Base-by-base conservation (phyloP, 2,113 vertebrate species). In the Pelobates fuscus region DNA sequence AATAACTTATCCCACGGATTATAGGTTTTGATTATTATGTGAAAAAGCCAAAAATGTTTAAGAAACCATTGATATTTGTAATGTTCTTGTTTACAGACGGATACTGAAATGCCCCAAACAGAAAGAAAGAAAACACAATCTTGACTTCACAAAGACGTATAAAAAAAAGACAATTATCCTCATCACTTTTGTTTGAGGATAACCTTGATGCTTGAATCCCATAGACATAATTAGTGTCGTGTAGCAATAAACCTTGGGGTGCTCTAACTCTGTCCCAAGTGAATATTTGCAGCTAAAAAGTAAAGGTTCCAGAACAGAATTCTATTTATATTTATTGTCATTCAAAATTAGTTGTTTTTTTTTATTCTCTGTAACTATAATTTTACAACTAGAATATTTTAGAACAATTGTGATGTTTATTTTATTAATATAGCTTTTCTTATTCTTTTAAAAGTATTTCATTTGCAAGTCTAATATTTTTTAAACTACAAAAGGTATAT, bases 291-390 rank as follows among this genome's bases (percentile, higher is more conserved):
- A 52, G 59, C 23, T 61, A 26, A 23, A 44, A 61, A 25, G 26
- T n/a, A 11, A 17, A n/a, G 14, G 60, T 60, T 41, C 25, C 70
- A 26, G 23, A 17, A n/a, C 26, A 43, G 70, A 46, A 26, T 14
- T 17, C 14, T 10, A 25, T 12, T 63, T 24, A 44, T 17, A 25
- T 21, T 71, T 71, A 71, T 23, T 21, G 43, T 25, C 2, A 37
- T 24, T 71, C 60, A 20, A 62, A 14, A 71, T 71, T n/a, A n/a
- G n/a, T n/a, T 71, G 60, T 46, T 61, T 71, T 30, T 60, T 18
- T 3, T 24, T 21, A 43, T n/a, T 61, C n/a, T 58, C 23, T 17
- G 21, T 37, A 10, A 37, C 5, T 37, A 10, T 37, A 37, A 37
- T 37, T 37, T 37, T 37, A 37, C 5, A 37, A 10, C 32, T 10